Conservation (phyloP, 1,140 invertebrate species). For the Heliconius eleuchia region DNA sequence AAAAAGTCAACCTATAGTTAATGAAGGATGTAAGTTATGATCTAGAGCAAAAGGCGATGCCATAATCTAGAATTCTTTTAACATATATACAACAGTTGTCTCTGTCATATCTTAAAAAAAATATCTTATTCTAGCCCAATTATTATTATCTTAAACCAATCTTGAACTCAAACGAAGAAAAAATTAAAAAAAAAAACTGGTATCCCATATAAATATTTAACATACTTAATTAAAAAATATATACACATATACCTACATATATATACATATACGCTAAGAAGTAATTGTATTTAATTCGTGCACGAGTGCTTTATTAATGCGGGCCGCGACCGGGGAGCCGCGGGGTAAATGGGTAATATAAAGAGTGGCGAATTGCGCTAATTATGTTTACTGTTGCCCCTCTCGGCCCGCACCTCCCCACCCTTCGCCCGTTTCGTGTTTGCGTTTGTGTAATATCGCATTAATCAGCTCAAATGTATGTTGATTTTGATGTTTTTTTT, state of each 20-base stretch:
- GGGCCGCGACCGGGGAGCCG: constrained; percentile 26
- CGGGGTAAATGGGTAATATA: constrained; percentile 50
- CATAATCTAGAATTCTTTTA: too few relatives aligned
- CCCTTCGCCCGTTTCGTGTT: constrained; percentile 22
- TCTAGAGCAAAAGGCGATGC: too few relatives aligned
- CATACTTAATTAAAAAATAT: too few relatives aligned
- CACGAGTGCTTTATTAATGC: constrained; percentile 22
- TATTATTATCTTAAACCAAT: neutral
- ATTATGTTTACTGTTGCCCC: constrained; percentile 49
- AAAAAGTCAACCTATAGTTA: too few relatives aligned
- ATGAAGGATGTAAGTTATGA: too few relatives aligned
- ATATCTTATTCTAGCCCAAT: too few relatives aligned
- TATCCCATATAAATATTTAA: neutral
- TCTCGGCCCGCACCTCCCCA: constrained; percentile 5
- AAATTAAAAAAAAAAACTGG: neutral
- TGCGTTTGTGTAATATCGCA: constrained; percentile 35
- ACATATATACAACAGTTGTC: too few relatives aligned
- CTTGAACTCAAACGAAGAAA: neutral
- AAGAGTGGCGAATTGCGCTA: constrained; percentile 56
- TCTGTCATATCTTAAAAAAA: too few relatives aligned
- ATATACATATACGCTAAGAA: constrained; percentile 19
- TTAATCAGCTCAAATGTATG: constrained; percentile 38
- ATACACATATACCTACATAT: neutral
- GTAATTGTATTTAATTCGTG: constrained; percentile 27
- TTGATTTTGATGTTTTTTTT: constrained; percentile 21